phyloP scores from a whole-genome alignment of 2,113 vertebrate species.

The Gymnobelideus leadbeateri region DNA sequence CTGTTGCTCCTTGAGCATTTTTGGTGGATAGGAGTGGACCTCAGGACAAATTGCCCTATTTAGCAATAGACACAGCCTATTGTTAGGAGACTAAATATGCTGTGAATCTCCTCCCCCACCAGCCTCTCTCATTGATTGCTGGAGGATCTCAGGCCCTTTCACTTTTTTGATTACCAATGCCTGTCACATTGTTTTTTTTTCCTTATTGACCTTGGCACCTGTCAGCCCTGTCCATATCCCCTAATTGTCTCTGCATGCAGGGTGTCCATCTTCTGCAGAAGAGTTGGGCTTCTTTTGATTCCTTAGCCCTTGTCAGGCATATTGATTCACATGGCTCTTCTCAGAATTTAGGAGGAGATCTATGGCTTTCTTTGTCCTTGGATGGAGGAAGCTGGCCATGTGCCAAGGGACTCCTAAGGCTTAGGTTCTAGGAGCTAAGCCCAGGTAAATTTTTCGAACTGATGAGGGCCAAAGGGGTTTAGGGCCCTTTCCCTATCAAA shows the following conservation, averaged over 20 bases:
- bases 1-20: neutral
- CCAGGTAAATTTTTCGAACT: constrained; percentile 13
- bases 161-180: constrained; percentile 43
- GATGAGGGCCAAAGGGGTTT: neutral
- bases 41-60: neutral
- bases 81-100: neutral
- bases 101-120: neutral
- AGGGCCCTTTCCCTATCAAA: neutral
- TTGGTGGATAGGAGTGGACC: neutral
- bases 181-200: constrained; percentile 30
- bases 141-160: neutral
- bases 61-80: neutral
- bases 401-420: neutral
- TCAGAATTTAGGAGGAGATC: neutral
- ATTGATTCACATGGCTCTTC: constrained; percentile 24
- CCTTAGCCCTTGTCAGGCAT: constrained; percentile 3
- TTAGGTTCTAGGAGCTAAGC: neutral
- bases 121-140: neutral
- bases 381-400: neutral
- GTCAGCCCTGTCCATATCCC: constrained; percentile 14
- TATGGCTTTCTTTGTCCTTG: constrained; percentile 36
- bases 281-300: constrained; percentile 23
- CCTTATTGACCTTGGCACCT: constrained; percentile 49
- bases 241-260: constrained; percentile 54
- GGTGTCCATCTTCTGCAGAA: constrained; percentile 47